These are phyloP conservation scores for Yponomeuta plumbellus DNA, from an alignment of 2,888 invertebrate species.

Conservation along the genomic window DNA sequence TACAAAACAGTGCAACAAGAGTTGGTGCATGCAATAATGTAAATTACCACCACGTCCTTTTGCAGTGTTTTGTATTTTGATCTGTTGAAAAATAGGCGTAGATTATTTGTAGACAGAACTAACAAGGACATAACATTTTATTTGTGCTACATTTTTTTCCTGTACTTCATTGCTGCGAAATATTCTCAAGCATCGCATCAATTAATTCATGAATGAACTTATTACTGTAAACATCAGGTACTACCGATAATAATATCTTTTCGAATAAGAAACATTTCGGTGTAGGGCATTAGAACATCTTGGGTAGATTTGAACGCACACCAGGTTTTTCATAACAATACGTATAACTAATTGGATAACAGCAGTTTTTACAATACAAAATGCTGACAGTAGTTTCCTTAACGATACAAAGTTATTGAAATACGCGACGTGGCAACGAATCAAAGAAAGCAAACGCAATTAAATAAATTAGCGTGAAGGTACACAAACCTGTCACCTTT, in stretches of 20 bases:
- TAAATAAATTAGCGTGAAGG: too few species aligned
- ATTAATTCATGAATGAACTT: not conserved
- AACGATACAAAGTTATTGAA: not conserved
- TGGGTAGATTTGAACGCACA: not conserved
- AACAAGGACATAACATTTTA: too few species aligned
- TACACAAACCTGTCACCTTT: too few species aligned
- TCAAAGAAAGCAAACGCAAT: not conserved
- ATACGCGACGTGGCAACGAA: not conserved
- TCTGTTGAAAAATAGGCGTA: too few species aligned
- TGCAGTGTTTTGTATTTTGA: too few species aligned
- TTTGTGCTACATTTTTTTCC: not conserved
- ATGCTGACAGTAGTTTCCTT: not conserved
- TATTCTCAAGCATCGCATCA: not conserved
- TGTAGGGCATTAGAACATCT: not conserved
- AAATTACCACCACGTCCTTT: too few species aligned
- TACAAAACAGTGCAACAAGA: too few species aligned
- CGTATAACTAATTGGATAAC: not conserved
- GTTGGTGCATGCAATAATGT: too few species aligned
- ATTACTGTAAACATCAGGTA: constrained; percentile 13
- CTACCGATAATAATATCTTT: not conserved
- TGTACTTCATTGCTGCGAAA: not conserved
- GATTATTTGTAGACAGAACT: too few species aligned
- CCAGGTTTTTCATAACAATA: constrained; percentile 1
- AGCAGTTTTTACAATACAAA: not conserved
- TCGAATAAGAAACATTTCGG: constrained; percentile 1